These are phyloP conservation scores for Polietes domitor DNA, from an alignment of 2,888 invertebrate genomes.

Conservation along the genomic window DNA sequence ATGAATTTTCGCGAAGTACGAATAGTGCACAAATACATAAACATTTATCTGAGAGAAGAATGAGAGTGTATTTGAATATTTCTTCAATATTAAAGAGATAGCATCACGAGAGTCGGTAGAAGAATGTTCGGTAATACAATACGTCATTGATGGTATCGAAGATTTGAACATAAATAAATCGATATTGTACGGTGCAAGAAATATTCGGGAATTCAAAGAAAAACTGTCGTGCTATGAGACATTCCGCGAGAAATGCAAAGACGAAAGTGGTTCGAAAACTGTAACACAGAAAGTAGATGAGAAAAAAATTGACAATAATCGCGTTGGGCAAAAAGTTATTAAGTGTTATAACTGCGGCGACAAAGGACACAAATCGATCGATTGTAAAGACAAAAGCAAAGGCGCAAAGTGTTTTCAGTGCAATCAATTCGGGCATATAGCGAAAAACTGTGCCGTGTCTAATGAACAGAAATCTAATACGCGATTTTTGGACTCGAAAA, in stretches of 20 bases:
- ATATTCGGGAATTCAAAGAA: slow-evolving; percentile 60
- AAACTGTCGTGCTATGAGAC: slow-evolving; percentile 59
- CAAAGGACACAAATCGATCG: slow-evolving; percentile 55
- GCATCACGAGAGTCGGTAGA: slow-evolving; percentile 75
- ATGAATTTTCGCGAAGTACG: slow-evolving; percentile 51
- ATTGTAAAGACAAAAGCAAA: slow-evolving; percentile 45
- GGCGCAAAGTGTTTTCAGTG: slow-evolving; percentile 60
- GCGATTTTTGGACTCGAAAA: slow-evolving; percentile 10
- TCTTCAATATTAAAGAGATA: slow-evolving; percentile 76
- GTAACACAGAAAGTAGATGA: neutral
- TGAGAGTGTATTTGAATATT: slow-evolving; percentile 77
- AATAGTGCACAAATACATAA: slow-evolving; percentile 59
- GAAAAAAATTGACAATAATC: neutral
- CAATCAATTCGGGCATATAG: slow-evolving; percentile 42
- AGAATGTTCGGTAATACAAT: slow-evolving; percentile 75
- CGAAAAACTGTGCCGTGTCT: slow-evolving; percentile 25
- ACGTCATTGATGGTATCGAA: slow-evolving; percentile 77
- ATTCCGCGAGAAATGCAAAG: slow-evolving; percentile 29
- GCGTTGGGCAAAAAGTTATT: too few species aligned
- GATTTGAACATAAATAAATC: slow-evolving; percentile 66
- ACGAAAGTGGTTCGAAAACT: neutral
- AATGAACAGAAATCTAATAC: slow-evolving; percentile 40
- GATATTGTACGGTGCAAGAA: slow-evolving; percentile 57
- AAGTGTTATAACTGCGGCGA: slow-evolving; percentile 61
- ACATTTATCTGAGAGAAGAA: slow-evolving; percentile 65